These are phyloP conservation scores for Hyperoplus immaculatus DNA, from an alignment of 2,797 vertebrate species.

Conservation along the genomic window DNA sequence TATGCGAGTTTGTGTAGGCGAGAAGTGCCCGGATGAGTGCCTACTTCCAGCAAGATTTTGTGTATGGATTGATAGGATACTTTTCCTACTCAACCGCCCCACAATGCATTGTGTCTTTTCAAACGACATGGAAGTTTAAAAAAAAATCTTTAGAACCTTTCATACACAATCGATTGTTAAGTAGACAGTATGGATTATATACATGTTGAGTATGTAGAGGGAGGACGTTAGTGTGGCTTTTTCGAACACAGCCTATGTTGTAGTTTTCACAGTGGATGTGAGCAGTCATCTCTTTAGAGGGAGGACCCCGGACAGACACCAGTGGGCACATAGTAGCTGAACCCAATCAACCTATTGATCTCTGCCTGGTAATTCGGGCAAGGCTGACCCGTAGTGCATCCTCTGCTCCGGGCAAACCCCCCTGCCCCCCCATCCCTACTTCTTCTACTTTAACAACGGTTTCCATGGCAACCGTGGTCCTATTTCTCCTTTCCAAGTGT, in stretches of 20 bases:
- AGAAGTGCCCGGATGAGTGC: too few relatives aligned
- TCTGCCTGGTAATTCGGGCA: conserved; percentile 46
- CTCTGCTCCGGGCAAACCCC: conserved; percentile 45
- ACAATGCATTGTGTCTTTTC: too few relatives aligned
- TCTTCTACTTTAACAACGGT: conserved; percentile 64
- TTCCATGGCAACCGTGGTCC: conserved; percentile 76
- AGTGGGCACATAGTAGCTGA: conserved; percentile 60
- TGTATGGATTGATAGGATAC: too few relatives aligned
- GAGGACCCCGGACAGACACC: conserved; percentile 41
- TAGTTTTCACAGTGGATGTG: conserved; percentile 44
- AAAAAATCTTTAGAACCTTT: too few relatives aligned
- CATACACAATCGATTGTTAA: too few relatives aligned
- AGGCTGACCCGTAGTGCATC: conserved; percentile 50
- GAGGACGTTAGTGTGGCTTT: conserved; percentile 22
- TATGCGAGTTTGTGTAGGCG: too few relatives aligned
- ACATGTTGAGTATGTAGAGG: too few relatives aligned
- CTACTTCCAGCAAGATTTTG: too few relatives aligned
- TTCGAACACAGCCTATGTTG: conserved; percentile 20
- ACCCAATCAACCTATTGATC: conserved; percentile 81
- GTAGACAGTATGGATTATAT: too few relatives aligned
- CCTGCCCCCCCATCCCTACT: neutral
- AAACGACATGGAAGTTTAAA: too few relatives aligned
- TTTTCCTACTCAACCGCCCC: too few relatives aligned
- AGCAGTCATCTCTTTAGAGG: conserved; percentile 65
- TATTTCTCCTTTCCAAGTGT: conserved; percentile 65